Evolutionary conservation across 2,797 vertebrate species (phyloP).

Genomic region (Artibeus lituratus): DNA sequence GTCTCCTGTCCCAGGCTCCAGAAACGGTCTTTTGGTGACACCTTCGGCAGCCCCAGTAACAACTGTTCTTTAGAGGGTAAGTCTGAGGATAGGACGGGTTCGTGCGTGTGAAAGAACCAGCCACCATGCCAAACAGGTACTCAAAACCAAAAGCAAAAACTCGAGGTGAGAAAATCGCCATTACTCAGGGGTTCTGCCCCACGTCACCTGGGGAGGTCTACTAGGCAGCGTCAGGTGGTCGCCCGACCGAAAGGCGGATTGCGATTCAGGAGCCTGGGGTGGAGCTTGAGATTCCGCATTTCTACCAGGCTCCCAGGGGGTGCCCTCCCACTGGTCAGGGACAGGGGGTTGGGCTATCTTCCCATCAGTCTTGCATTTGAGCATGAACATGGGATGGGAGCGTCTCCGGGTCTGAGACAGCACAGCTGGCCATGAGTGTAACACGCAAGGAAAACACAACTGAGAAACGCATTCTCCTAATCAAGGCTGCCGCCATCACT

Average conservation of each 20-base stretch:
- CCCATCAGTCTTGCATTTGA: neutral
- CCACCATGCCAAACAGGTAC: neutral
- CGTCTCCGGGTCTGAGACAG: neutral
- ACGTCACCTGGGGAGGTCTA: neutral
- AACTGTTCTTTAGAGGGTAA: neutral
- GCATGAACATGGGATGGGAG: neutral
- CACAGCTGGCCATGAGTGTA: neutral
- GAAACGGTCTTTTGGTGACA: neutral
- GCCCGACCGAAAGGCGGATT: neutral
- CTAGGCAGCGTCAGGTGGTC: neutral
- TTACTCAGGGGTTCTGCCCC: neutral
- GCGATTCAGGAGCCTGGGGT: neutral
- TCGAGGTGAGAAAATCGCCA: neutral
- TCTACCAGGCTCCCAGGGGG: neutral
- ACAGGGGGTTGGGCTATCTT: neutral
- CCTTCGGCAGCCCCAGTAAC: neutral
- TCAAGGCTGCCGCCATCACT: neutral
- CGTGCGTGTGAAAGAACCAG: neutral
- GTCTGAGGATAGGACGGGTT: constrained; percentile 26
- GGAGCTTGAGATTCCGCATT: neutral
- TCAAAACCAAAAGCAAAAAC: neutral
- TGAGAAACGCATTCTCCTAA: neutral
- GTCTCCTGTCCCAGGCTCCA: neutral
- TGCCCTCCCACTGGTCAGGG: neutral
- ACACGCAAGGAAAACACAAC: neutral